Conservation (phyloP, 2,113 vertebrate genomes). For the Puma concolor region DNA sequence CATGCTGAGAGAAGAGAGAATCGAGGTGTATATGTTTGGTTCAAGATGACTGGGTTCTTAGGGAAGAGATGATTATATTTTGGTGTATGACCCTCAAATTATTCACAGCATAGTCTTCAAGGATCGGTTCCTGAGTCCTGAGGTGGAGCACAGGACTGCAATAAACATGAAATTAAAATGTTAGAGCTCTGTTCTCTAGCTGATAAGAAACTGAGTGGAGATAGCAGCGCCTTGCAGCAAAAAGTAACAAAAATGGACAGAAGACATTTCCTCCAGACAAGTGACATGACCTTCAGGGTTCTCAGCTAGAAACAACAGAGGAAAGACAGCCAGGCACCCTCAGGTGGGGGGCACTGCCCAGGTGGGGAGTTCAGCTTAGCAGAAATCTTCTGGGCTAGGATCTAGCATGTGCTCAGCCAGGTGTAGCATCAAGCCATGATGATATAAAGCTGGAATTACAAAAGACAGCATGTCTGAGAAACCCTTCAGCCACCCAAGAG, state of each 20-base stretch:
- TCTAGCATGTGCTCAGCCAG: not conserved
- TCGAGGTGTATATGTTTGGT: not conserved
- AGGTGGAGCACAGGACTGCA: not conserved
- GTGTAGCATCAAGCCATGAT: not conserved
- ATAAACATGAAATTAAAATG: slow-evolving; percentile 2
- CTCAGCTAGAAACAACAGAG: not conserved
- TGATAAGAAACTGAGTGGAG: not conserved
- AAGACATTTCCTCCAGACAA: not conserved
- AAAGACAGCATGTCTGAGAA: not conserved
- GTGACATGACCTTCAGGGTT: not conserved
- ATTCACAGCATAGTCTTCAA: not conserved
- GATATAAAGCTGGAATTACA: not conserved
- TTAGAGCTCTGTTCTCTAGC: not conserved
- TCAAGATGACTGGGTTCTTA: not conserved
- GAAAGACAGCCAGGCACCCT: not conserved
- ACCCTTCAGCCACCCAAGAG: not conserved
- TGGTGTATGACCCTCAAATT: not conserved
- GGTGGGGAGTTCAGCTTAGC: not conserved
- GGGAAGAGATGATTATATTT: not conserved
- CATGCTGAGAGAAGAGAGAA: not conserved
- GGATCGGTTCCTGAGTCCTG: not conserved
- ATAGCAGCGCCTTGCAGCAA: not conserved
- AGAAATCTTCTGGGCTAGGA: not conserved
- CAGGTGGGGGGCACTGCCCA: not conserved
- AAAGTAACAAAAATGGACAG: not conserved